These are phyloP conservation scores for Orussus abietinus DNA, from an alignment of 1,140 invertebrate species.

Conservation along the genomic window DNA sequence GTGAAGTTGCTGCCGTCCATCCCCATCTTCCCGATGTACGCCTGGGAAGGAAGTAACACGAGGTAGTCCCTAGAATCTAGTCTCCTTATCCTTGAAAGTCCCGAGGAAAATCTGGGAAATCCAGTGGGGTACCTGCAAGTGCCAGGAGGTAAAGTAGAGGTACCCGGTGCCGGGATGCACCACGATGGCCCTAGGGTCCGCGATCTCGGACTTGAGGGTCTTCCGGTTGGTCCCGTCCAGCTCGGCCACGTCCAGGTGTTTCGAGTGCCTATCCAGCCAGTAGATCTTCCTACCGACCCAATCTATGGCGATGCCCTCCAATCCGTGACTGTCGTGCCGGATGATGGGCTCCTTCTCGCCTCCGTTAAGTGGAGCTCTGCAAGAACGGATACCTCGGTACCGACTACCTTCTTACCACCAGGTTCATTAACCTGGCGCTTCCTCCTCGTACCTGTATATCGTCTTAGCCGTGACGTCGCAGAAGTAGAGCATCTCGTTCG, in stretches of 20 bases:
- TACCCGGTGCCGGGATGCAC: constrained; percentile 94
- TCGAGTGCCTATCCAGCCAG: constrained; percentile 94
- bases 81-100: too few species aligned
- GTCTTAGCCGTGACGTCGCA: constrained; percentile 93
- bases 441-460: constrained; percentile 74
- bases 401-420: background rate
- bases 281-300: constrained; percentile 96
- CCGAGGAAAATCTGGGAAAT: too few species aligned
- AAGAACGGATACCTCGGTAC: background rate
- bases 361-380: constrained; percentile 42
- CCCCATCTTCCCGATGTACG: constrained; percentile 95
- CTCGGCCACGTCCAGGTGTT: constrained; percentile 89
- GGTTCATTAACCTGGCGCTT: too few species aligned
- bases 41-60: too few species aligned
- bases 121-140: constrained; percentile 71
- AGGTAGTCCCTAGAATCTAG: too few species aligned
- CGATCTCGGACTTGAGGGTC: constrained; percentile 81
- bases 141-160: constrained; percentile 95
- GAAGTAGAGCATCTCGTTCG: constrained; percentile 84
- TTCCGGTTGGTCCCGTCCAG: constrained; percentile 88
- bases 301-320: constrained; percentile 95
- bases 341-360: constrained; percentile 77
- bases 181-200: constrained; percentile 89
- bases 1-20: constrained; percentile 95
- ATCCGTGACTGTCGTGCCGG: constrained; percentile 86